These are phyloP conservation scores for Propithecus perrieri DNA, from an alignment of 2,797 vertebrate genomes.

Conservation along the genomic window DNA sequence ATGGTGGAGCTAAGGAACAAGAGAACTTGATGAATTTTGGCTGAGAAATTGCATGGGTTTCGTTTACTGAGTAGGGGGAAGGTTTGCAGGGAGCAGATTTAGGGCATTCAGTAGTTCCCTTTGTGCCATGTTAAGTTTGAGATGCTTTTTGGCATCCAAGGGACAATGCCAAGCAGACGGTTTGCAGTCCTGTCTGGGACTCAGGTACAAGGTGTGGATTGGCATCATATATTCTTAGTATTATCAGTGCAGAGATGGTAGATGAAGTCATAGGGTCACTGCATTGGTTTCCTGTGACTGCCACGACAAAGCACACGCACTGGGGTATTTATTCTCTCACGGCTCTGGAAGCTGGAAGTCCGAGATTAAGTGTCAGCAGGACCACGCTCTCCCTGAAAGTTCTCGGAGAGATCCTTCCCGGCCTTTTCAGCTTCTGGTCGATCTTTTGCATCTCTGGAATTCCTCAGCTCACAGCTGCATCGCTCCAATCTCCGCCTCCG, in stretches of 20 bases:
- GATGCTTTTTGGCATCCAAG: neutral
- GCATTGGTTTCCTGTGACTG: neutral
- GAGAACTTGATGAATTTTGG: neutral
- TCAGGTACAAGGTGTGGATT: neutral
- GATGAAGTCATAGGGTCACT: rapidly evolving
- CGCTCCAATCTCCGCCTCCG: neutral
- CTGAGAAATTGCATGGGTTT: neutral
- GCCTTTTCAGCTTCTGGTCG: neutral
- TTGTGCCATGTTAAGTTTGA: neutral
- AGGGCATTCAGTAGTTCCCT: neutral
- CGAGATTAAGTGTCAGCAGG: neutral
- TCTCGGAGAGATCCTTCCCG: neutral
- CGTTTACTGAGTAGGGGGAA: neutral
- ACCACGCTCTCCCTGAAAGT: neutral
- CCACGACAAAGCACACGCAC: neutral
- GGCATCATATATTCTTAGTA: neutral
- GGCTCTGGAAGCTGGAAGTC: neutral
- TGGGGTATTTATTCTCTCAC: no score
- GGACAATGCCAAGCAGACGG: rapidly evolving
- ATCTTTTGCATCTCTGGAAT: rapidly evolving
- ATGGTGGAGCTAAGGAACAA: neutral
- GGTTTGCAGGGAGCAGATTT: neutral
- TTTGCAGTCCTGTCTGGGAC: neutral
- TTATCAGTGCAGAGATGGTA: neutral
- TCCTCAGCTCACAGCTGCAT: neutral